Base-by-base conservation (phyloP, 2,113 vertebrate genomes). In the Bombycilla garrulus region DNA sequence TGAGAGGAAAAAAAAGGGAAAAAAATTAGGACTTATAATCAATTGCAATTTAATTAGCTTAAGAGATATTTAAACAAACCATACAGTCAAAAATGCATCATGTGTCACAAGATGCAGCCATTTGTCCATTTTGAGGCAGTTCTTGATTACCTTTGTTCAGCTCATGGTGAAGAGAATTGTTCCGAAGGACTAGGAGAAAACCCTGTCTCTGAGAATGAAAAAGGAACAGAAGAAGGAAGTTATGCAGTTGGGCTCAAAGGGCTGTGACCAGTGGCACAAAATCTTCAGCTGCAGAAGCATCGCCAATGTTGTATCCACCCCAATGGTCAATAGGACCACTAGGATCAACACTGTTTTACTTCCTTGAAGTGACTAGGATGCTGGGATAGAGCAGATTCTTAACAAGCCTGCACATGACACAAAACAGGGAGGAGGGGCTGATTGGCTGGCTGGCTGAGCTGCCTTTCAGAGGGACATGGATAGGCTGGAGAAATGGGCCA, bases 151-250 rank as follows among this genome's bases (percentile, higher is more conserved):
- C 5, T 94, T 73, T 24, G 12, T 24, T 51, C 20, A 50, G 45
- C 31, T 69, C 18, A 24, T 4, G 2, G 15, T 66, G 31, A 61
- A 50, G 10, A 56, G 2, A 25, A 31, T 36, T 4, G 9, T 33
- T 80, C n/a, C 42, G 62, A 53, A 57, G 13, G 15, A n/a, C n/a
- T 35, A 7, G 5, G 7, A 77, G 25, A 67, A 86, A 72, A 28
- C 38, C 14, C 5, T 60, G 9, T 54, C 11, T n/a, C 15, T 11
- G 65, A 45, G 14, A 67, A 45, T 0, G 0, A 64, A 69, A 88
- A 88, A 54, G 5, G 11, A 83, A 71, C 24, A 33, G 8, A 74
- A 67, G 28, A 38, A 61, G 4, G 40, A 62, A n/a, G 13, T 10
- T 12, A 19, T 62, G 76, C 6, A 76, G 1, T 6, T 88, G 24